Base-by-base conservation (phyloP, 2,113 vertebrate genomes). In the Piaya cayana region DNA sequence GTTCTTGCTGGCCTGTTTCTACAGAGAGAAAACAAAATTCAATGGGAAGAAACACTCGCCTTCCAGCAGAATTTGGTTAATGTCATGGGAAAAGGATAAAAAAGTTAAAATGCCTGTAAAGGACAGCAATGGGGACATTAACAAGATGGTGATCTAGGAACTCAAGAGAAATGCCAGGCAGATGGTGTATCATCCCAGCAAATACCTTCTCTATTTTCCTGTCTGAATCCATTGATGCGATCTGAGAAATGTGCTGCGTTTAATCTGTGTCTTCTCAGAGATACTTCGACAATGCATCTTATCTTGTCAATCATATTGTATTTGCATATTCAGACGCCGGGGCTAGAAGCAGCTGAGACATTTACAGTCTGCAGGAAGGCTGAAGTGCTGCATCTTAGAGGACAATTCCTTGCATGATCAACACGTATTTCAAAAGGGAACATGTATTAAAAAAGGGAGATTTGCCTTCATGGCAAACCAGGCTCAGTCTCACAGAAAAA, bases 1-100 rank as follows among this genome's bases (percentile, higher is more conserved):
- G 49, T 53, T 77, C 76, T 72, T 17, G 68, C 64, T 81, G 18
- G 53, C 34, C 42, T 75, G 63, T 72, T 96, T 69, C 78, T 59
- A 37, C 56, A 76, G 59, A 70, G 45, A 68, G 55, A 59, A 71
- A 86, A 75, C 88, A 3, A 79, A 55, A 62, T 58, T 63, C 7
- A 4, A 42, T n/a, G 37, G 74, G 86, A 82, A 77, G 62, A 82
- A 75, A 27, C 45, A 25, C 17, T 76, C 62, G 26, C 11, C 90
- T 34, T 77, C 37, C 52, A 74, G 34, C 34, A 95, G 65, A 90
- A 68, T 52, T 68, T 45, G 5, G 45, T 59, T 86, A 34, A 63
- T 39, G 42, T 36, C 34, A 82, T 30, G n/a, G 49, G 60, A 74
- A 85, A 86, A 16, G 17, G n/a, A 62, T 19, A 2, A 20, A 23